Evolutionary conservation across 2,888 invertebrate species (phyloP).

Genomic region (Morpho helenor): DNA sequence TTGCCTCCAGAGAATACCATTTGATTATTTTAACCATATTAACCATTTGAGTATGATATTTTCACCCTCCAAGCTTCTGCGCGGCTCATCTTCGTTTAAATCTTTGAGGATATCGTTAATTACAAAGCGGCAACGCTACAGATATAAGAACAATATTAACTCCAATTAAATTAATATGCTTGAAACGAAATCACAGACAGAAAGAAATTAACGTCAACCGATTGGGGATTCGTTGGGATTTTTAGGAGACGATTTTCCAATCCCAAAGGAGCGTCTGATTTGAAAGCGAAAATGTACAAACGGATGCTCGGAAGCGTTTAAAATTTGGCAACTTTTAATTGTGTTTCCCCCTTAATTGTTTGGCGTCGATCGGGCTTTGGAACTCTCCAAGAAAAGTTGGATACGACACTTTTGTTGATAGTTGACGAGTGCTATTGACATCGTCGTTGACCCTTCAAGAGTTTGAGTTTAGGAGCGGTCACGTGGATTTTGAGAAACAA

Average conservation of each 20-base stretch:
- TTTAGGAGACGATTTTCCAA: conserved; percentile 14
- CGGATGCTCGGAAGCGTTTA: conserved; percentile 23
- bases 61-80: background rate
- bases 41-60: too few relatives aligned
- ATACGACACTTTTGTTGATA: conserved; percentile 25
- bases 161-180: conserved; percentile 19
- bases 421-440: conserved; percentile 21
- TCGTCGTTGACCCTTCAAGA: conserved; percentile 9
- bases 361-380: conserved; percentile 21
- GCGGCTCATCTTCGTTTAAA: conserved; percentile 6
- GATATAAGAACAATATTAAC: conserved; percentile 8
- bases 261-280: conserved; percentile 17
- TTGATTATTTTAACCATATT: too few relatives aligned
- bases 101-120: conserved; percentile 5
- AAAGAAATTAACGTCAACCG: conserved; percentile 20
- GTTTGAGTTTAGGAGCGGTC: background rate
- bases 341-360: conserved; percentile 29
- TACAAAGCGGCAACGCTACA: background rate
- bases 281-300: conserved; percentile 21
- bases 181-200: conserved; percentile 4
- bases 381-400: conserved; percentile 22
- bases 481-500: too few relatives aligned
- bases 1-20: too few relatives aligned
- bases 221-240: conserved; percentile 6
- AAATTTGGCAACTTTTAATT: conserved; percentile 33